phyloP scores from a whole-genome alignment of 2,888 invertebrate species.

The Xanthorhoe spadicearia region DNA sequence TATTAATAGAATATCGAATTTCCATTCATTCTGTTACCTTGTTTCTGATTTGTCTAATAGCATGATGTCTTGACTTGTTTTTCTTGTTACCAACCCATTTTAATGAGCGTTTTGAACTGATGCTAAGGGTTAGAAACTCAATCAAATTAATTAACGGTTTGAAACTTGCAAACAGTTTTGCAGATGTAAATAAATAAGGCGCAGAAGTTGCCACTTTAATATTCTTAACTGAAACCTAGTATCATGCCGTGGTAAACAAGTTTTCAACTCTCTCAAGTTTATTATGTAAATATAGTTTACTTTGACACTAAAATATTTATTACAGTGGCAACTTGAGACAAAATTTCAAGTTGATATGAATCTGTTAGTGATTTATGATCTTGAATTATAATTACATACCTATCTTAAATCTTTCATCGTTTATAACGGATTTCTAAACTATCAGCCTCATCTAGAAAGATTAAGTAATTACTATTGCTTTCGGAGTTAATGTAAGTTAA shows the following conservation, averaged over 20 bases:
- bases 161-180: conserved; percentile 16
- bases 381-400: not conserved
- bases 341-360: conserved; percentile 1
- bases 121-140: not conserved
- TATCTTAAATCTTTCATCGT: too few relatives aligned
- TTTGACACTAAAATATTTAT: conserved; percentile 33
- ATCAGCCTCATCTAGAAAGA: too few relatives aligned
- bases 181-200: conserved; percentile 28
- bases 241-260: conserved; percentile 32
- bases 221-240: conserved; percentile 34
- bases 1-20: too few relatives aligned
- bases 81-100: too few relatives aligned
- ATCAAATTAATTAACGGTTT: not conserved
- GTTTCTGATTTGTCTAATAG: too few relatives aligned
- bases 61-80: too few relatives aligned
- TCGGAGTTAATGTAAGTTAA: too few relatives aligned
- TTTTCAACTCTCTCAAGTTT: conserved; percentile 30
- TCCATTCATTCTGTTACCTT: too few relatives aligned
- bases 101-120: not conserved
- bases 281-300: conserved; percentile 29
- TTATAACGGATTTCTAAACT: too few relatives aligned
- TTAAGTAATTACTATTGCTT: too few relatives aligned
- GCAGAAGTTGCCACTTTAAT: conserved; percentile 22
- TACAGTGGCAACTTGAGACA: conserved; percentile 19
- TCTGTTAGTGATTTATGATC: conserved; percentile 2